A percentile compares a stretch with the other conserved stretches of the same genome.
Evolutionary conservation across 2,888 invertebrate species (phyloP).

Genomic region (Venustoraphidia nigricollis): DNA sequence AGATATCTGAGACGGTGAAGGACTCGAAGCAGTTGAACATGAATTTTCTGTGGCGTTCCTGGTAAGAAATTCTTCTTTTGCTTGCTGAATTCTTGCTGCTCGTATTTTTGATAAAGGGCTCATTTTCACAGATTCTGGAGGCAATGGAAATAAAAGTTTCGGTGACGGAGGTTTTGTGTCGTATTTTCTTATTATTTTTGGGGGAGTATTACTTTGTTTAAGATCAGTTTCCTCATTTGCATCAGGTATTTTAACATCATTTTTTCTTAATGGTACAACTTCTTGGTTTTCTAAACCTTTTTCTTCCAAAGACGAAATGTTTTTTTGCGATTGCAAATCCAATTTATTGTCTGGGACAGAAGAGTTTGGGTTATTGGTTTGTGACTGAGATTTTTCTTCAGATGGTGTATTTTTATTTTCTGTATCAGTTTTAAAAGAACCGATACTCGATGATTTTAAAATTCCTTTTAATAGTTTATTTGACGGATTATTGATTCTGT

Average conservation of each 20-base stretch:
- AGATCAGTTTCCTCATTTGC: conserved; percentile 15
- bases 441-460: conserved; percentile 26
- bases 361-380: not conserved
- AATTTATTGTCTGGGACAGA: not conserved
- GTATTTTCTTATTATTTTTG: conserved; percentile 23
- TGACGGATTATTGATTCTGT: conserved; percentile 3
- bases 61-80: conserved; percentile 56
- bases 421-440: conserved; percentile 16
- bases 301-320: not conserved
- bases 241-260: not conserved
- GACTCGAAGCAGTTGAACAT: no score
- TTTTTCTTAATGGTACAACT: conserved; percentile 1
- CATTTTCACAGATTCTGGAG: conserved; percentile 8
- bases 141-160: conserved; percentile 16
- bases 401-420: conserved; percentile 6
- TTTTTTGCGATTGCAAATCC: not conserved
- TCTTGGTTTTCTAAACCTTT: not conserved
- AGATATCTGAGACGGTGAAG: no score
- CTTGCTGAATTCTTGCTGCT: conserved; percentile 46
- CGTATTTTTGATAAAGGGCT: conserved; percentile 24
- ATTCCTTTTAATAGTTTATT: conserved; percentile 17
- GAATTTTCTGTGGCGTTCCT: conserved; percentile 14
- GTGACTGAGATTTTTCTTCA: not conserved
- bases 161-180: conserved; percentile 22
- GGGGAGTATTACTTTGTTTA: conserved; percentile 22